Evolutionary conservation across 2,888 invertebrate genomes (phyloP).

Genomic region (Cynaeus angustus): DNA sequence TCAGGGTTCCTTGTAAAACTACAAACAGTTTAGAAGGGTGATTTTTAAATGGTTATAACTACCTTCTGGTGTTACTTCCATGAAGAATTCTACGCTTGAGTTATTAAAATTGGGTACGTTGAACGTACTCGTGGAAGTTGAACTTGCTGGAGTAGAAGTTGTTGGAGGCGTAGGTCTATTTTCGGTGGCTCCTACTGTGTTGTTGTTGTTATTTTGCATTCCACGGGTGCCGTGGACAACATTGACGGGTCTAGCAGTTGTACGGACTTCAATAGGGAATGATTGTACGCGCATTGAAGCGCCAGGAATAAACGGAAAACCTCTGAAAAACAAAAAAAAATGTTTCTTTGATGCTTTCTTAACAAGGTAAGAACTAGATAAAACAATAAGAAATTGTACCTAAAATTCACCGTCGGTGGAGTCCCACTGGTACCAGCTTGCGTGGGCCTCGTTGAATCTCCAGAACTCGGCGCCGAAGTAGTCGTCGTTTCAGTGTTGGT

Average conservation of each 20-base stretch:
- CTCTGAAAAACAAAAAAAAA: conserved; percentile 17
- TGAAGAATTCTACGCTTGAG: conserved; percentile 76
- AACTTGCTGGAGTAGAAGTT: conserved; percentile 36
- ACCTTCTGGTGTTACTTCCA: conserved; percentile 75
- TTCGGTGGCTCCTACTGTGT: conserved; percentile 30
- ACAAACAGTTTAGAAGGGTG: not conserved
- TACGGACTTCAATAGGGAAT: conserved; percentile 66
- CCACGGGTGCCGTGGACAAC: conserved; percentile 37
- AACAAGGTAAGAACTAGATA: not conserved
- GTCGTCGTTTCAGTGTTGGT: conserved; percentile 47
- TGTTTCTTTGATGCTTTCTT: no score
- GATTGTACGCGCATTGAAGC: conserved; percentile 65
- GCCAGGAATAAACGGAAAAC: conserved; percentile 62
- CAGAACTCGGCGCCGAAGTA: conserved; percentile 35
- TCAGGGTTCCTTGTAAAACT: conserved; percentile 70
- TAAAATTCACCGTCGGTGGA: conserved; percentile 53
- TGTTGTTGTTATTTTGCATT: conserved; percentile 42
- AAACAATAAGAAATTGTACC: no score
- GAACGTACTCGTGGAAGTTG: conserved; percentile 49
- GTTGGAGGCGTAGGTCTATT: conserved; percentile 48
- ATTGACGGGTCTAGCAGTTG: conserved; percentile 48
- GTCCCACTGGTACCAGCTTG: conserved; percentile 51
- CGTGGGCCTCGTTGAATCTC: conserved; percentile 38
- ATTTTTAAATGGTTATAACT: not conserved
- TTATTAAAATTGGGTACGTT: conserved; percentile 61